Conservation (phyloP, 2,888 invertebrate genomes). For the Eudasyphora cyanicolor region DNA sequence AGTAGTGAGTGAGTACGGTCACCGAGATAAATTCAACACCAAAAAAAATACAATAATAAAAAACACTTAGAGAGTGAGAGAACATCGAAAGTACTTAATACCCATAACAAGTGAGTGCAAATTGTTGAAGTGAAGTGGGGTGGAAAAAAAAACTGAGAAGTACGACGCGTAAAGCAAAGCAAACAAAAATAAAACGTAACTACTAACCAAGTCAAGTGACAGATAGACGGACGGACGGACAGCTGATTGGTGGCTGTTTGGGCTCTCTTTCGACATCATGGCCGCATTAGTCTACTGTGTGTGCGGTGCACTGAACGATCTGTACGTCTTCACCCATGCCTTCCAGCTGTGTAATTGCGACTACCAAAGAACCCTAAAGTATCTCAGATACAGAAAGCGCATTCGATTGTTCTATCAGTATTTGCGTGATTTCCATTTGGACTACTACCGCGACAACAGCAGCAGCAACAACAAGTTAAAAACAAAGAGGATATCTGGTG, state of each 20-base stretch:
- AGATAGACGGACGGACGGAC: slow-evolving; percentile 27
- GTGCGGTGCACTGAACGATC: slow-evolving; percentile 72
- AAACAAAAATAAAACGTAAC: slow-evolving; percentile 32
- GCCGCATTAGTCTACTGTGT: slow-evolving; percentile 76
- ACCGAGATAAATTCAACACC: too few species aligned
- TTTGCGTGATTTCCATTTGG: slow-evolving; percentile 68
- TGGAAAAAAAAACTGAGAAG: neutral
- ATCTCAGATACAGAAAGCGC: slow-evolving; percentile 72
- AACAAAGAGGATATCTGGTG: neutral
- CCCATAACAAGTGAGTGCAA: neutral
- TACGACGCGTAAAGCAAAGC: neutral
- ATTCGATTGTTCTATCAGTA: slow-evolving; percentile 72
- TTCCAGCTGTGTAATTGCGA: slow-evolving; percentile 74
- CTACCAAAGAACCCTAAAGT: slow-evolving; percentile 70
- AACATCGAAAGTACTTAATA: neutral
- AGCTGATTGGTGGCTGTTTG: neutral
- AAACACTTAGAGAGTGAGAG: neutral
- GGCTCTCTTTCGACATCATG: slow-evolving; percentile 68
- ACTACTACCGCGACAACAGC: slow-evolving; percentile 31
- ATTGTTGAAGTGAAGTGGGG: neutral
- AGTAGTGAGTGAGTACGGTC: too few species aligned
- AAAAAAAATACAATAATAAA: too few species aligned
- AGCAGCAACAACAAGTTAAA: slow-evolving; percentile 28
- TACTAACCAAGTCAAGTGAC: too few species aligned
- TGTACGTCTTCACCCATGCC: slow-evolving; percentile 75